Conservation (phyloP, 2,797 vertebrate species). For the Micropoecilia bifurca region DNA sequence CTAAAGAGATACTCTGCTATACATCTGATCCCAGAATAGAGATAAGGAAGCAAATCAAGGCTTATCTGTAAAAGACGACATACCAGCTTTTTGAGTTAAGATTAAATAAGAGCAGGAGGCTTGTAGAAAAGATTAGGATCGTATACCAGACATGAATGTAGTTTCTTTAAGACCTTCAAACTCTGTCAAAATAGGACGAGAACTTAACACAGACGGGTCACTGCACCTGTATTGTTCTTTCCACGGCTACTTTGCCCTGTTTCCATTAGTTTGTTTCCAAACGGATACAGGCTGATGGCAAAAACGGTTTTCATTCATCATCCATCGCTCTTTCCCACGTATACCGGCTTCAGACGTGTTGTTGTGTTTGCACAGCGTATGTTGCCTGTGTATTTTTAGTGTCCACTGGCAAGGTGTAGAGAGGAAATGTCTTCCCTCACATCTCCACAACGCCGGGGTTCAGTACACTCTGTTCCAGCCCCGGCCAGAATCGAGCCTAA, state of each 20-base stretch:
- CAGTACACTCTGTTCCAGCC: slow-evolving; percentile 69
- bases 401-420: slow-evolving; percentile 56
- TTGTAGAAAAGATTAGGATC: slow-evolving; percentile 23
- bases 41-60: not conserved
- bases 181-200: slow-evolving; percentile 73
- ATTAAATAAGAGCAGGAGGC: slow-evolving; percentile 9
- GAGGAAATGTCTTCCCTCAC: slow-evolving; percentile 58
- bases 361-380: slow-evolving; percentile 32
- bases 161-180: slow-evolving; percentile 58
- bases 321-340: slow-evolving; percentile 19
- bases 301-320: slow-evolving; percentile 54
- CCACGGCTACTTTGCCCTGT: slow-evolving; percentile 18
- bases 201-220: slow-evolving; percentile 60
- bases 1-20: not conserved
- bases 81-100: slow-evolving; percentile 2
- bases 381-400: slow-evolving; percentile 56
- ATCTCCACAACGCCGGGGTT: slow-evolving; percentile 40
- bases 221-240: slow-evolving; percentile 4
- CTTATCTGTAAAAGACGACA: not conserved
- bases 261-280: slow-evolving; percentile 39
- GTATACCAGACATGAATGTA: slow-evolving; percentile 38
- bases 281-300: slow-evolving; percentile 9
- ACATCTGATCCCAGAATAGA: not conserved
- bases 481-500: slow-evolving; percentile 65
- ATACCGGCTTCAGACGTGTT: slow-evolving; percentile 25